These are phyloP conservation scores for Leptoteleia sp. DNA, from an alignment of 1,140 invertebrate species.

Conservation along the genomic window DNA sequence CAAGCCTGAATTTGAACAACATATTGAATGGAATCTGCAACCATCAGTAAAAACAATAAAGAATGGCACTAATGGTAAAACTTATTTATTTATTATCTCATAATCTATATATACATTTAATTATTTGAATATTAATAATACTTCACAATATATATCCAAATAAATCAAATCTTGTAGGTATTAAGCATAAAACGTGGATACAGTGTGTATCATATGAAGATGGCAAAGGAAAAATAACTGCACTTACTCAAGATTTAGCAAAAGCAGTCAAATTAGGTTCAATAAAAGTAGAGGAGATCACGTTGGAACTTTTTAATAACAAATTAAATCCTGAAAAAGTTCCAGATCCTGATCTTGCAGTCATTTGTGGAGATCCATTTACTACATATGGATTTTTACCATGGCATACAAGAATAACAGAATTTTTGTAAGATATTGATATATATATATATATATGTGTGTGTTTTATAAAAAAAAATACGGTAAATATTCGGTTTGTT, in stretches of 20 bases:
- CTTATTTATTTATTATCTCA: no score
- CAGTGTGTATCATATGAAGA: conserved; percentile 80
- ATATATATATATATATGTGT: no score
- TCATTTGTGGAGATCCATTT: conserved; percentile 83
- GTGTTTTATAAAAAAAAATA: no score
- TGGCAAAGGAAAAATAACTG: conserved; percentile 82
- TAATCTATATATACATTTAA: no score
- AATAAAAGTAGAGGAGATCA: conserved; percentile 76
- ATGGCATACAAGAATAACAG: conserved; percentile 87
- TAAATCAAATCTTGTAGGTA: no score
- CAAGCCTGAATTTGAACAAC: conserved; percentile 80
- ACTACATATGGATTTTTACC: conserved; percentile 85
- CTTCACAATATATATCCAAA: no score
- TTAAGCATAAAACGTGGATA: conserved; percentile 78
- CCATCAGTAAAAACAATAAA: conserved; percentile 80
- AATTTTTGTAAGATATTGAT: conserved; percentile 83
- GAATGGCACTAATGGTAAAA: conserved; percentile 82
- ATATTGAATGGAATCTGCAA: conserved; percentile 82
- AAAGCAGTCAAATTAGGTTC: conserved; percentile 70
- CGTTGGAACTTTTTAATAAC: conserved; percentile 79
- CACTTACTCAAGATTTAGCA: conserved; percentile 74
- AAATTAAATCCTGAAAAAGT: conserved; percentile 79
- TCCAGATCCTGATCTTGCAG: conserved; percentile 85
- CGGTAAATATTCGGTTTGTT: no score
- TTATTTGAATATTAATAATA: no score